Percentiles rank a stretch among this genome's conserved stretches.
Evolutionary conservation across 2,888 invertebrate genomes (phyloP).

Genomic region (Himalopsyche kuldschensis): DNA sequence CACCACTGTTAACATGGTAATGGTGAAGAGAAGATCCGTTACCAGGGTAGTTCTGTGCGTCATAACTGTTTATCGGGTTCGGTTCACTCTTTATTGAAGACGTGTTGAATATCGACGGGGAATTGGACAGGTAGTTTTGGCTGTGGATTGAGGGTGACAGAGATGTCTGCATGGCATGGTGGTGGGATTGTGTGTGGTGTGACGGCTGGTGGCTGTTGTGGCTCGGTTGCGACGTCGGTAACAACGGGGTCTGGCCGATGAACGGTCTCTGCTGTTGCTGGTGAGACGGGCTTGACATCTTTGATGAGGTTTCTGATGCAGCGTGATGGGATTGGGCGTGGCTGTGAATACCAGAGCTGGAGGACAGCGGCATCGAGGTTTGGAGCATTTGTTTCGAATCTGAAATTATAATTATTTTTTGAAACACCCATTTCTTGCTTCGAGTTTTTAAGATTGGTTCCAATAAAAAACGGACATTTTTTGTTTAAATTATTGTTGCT

Average conservation of each 20-base stretch:
- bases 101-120: slow-evolving; percentile 44
- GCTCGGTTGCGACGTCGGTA: slow-evolving; percentile 48
- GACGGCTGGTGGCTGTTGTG: slow-evolving; percentile 47
- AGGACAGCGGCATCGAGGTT: slow-evolving; percentile 30
- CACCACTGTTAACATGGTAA: slow-evolving; percentile 54
- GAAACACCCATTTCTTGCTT: too few species aligned
- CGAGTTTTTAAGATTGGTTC: too few species aligned
- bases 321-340: slow-evolving; percentile 30
- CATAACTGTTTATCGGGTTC: slow-evolving; percentile 43
- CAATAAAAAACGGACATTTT: too few species aligned
- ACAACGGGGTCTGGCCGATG: slow-evolving; percentile 61
- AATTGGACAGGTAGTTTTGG: slow-evolving; percentile 53
- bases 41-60: slow-evolving; percentile 48
- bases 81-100: slow-evolving; percentile 46
- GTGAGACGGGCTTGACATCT: slow-evolving; percentile 32
- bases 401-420: slow-evolving; percentile 17
- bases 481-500: too few species aligned
- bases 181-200: slow-evolving; percentile 42
- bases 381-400: slow-evolving; percentile 35
- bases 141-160: slow-evolving; percentile 41
- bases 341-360: slow-evolving; percentile 19
- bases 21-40: slow-evolving; percentile 60
- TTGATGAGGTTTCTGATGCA: slow-evolving; percentile 28
- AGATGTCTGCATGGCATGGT: slow-evolving; percentile 36
- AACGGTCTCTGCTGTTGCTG: slow-evolving; percentile 51